Evolutionary conservation across 2,888 invertebrate genomes (phyloP), one percentile per base, ranked within the genome.

Genomic region (Bombylius major): DNA sequence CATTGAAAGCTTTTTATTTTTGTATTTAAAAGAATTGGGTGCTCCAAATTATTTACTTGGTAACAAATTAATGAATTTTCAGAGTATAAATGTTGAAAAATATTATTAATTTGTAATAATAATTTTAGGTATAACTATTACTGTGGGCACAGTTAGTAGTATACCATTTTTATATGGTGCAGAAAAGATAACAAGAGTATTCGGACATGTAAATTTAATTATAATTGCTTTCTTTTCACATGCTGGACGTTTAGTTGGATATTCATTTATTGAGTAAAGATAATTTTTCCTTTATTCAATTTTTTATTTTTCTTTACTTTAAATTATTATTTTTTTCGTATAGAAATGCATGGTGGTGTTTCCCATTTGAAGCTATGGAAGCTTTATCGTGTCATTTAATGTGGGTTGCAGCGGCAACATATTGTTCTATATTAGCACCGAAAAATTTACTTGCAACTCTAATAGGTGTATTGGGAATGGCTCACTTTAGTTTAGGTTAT

Each of bases 381-480:
- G 86, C 89, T 0, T 74, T 90, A 14, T 89, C 89, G 0, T 88
- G 89, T 33, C 89, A 90, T 67, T 75, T 93, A 62, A 89, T 92
- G 89, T 92, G 90, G 87, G 89, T 91, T 14, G 89, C 93, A 45
- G 90, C 90, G 1, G 88, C 91, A 7, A 89, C 90, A 0, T 91
- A 92, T 70, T 90, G 89, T 66, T 86, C 89, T 13, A 80, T 87
- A 70, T 73, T 92, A 64, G 88, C 91, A 2, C 92, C 93, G 0
- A 86, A 86, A 69, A 88, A 84, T 65, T 76, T 91, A 62, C 75
- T 91, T 56, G 91, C 91, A 6, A 92, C 92, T 1, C 77, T 92
- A 54, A 90, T 91, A 66, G 92, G 92, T 23, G 84, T 92, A 0
- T 77, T 92, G 50, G 90, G 89, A 62, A 90, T 91, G 82, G 84